A percentile compares a stretch with the other conserved stretches of the same genome.
phyloP scores from a whole-genome alignment of 2,888 invertebrate genomes.

The Notodonta ziczac region DNA sequence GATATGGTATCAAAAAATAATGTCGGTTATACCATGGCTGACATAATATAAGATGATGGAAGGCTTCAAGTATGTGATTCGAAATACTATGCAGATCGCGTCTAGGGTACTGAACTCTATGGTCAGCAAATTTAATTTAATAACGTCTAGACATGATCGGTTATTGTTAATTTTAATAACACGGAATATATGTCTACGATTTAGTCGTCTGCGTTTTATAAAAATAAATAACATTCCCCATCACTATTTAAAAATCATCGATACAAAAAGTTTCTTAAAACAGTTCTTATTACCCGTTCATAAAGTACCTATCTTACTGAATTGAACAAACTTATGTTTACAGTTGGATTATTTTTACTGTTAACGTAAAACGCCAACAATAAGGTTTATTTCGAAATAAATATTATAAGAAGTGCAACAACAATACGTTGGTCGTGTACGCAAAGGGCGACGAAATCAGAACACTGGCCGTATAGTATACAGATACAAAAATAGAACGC shows the following conservation, averaged over 20 bases:
- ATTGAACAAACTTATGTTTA: not conserved
- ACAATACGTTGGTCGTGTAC: conserved; percentile 33
- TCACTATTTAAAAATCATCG: not conserved
- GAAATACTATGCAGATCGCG: conserved; percentile 32
- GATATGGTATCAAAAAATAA: not conserved
- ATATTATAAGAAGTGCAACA: conserved; percentile 10
- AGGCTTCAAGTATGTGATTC: conserved; percentile 27
- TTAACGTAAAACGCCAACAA: conserved; percentile 12
- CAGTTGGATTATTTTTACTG: conserved; percentile 5
- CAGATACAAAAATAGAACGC: conserved; percentile 57
- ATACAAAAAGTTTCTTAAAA: not conserved
- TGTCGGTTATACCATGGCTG: not conserved
- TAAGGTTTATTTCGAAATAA: conserved; percentile 21
- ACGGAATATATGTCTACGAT: not conserved
- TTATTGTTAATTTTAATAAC: too few relatives aligned
- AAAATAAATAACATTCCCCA: not conserved
- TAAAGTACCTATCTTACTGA: too few relatives aligned
- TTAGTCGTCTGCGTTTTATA: not conserved
- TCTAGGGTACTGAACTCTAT: conserved; percentile 19
- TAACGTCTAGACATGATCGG: not conserved
- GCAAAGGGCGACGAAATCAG: conserved; percentile 50
- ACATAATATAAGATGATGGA: conserved; percentile 21
- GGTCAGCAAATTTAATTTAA: conserved; percentile 3
- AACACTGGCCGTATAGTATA: conserved; percentile 56
- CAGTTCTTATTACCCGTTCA: not conserved